These are phyloP conservation scores for Mionectes macconnelli DNA, from an alignment of 2,113 vertebrate species.

Conservation along the genomic window DNA sequence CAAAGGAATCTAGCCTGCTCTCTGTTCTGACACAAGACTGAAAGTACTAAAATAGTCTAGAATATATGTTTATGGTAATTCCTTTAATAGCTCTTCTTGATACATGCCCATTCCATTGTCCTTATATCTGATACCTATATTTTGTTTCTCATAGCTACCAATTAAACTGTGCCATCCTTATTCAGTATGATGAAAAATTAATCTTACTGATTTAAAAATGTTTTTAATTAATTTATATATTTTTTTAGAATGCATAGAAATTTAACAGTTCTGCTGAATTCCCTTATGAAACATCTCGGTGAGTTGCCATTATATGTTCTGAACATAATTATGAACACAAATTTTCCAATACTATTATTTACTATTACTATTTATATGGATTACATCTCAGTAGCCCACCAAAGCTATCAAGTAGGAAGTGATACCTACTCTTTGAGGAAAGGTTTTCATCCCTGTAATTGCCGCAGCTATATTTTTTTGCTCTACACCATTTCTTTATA, in stretches of 20 bases:
- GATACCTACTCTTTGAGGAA: background rate
- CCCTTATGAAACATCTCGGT: fast-evolving
- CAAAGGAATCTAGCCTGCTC: background rate
- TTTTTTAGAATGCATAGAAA: background rate
- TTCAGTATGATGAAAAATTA: background rate
- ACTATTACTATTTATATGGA: background rate
- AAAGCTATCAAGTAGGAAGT: background rate
- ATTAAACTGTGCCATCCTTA: background rate
- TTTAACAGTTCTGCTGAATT: background rate
- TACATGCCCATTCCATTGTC: background rate
- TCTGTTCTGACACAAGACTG: background rate
- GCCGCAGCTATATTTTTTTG: background rate
- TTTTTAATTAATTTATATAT: background rate
- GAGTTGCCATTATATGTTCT: background rate
- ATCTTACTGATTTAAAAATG: too few relatives aligned
- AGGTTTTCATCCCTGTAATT: fast-evolving
- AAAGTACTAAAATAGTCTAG: background rate
- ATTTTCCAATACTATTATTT: background rate
- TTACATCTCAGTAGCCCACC: background rate
- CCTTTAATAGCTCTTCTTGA: background rate
- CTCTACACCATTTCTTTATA: background rate
- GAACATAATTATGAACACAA: background rate
- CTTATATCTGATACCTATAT: background rate
- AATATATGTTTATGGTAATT: background rate
- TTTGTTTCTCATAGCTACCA: background rate